Evolutionary conservation across 2,113 vertebrate genomes (phyloP).

Genomic region (Microcebus tavaratra): DNA sequence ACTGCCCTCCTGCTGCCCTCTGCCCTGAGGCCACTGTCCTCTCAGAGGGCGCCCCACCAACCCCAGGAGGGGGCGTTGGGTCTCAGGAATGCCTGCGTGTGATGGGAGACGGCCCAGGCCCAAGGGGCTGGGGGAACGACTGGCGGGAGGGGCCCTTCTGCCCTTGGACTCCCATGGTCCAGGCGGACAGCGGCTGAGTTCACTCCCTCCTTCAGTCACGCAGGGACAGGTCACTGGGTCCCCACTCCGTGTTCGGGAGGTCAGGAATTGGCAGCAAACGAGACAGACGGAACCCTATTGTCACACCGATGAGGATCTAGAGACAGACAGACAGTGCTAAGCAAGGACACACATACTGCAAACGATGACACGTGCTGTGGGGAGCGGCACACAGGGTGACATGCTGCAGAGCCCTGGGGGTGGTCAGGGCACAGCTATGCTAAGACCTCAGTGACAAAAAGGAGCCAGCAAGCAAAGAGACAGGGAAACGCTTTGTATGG

Average conservation of each 20-base stretch:
- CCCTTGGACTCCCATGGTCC: background rate
- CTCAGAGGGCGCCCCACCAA: background rate
- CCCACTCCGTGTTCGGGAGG: too few relatives aligned
- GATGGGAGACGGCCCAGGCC: background rate
- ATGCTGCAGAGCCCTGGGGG: background rate
- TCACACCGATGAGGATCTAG: background rate
- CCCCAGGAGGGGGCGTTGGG: background rate
- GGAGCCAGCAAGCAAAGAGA: background rate
- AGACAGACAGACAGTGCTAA: background rate
- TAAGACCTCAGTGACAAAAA: background rate
- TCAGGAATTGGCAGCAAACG: background rate
- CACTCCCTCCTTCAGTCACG: background rate
- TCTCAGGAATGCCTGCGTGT: background rate
- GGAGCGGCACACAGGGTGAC: background rate
- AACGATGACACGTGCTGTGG: fast-evolving
- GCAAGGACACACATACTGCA: background rate
- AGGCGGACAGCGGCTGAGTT: background rate
- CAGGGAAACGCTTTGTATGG: background rate
- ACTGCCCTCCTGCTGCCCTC: background rate
- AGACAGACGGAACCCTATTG: background rate
- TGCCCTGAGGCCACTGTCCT: background rate
- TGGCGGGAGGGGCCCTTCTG: background rate
- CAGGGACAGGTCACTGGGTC: too few relatives aligned
- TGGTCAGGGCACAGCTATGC: background rate
- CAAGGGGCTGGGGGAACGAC: background rate